Conservation (phyloP, 1,140 invertebrate species). For the Tetramorium parvispinum region DNA sequence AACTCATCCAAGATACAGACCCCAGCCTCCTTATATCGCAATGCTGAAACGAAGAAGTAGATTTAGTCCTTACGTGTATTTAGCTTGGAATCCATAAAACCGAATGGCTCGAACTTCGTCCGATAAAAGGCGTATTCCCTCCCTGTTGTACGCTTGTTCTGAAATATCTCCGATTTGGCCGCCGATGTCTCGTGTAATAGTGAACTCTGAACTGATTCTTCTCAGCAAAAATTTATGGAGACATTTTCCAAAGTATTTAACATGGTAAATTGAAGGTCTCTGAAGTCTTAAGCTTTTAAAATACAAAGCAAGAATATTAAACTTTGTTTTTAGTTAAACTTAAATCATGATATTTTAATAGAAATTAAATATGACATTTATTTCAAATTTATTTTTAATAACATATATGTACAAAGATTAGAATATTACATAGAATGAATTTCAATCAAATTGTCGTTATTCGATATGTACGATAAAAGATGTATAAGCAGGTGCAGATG, state of each 20-base stretch:
- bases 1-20: conserved; percentile 65
- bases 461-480: background rate
- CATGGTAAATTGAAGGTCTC: background rate
- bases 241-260: background rate
- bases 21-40: conserved; percentile 67
- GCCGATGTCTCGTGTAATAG: conserved; percentile 20
- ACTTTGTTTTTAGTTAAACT: background rate
- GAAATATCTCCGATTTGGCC: conserved; percentile 48
- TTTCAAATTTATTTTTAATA: background rate
- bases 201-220: background rate
- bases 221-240: background rate
- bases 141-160: conserved; percentile 25
- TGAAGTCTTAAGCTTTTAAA: background rate
- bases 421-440: background rate
- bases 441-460: background rate
- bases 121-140: conserved; percentile 77
- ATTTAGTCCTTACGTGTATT: conserved; percentile 78
- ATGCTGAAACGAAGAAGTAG: conserved; percentile 66
- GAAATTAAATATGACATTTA: background rate
- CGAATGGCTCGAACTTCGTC: conserved; percentile 81
- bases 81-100: conserved; percentile 81
- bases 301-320: background rate
- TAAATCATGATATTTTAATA: background rate
- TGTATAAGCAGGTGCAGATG: background rate
- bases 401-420: background rate